These are phyloP conservation scores for Urophycis tenuis DNA, from an alignment of 2,797 vertebrate species.

Conservation along the genomic window DNA sequence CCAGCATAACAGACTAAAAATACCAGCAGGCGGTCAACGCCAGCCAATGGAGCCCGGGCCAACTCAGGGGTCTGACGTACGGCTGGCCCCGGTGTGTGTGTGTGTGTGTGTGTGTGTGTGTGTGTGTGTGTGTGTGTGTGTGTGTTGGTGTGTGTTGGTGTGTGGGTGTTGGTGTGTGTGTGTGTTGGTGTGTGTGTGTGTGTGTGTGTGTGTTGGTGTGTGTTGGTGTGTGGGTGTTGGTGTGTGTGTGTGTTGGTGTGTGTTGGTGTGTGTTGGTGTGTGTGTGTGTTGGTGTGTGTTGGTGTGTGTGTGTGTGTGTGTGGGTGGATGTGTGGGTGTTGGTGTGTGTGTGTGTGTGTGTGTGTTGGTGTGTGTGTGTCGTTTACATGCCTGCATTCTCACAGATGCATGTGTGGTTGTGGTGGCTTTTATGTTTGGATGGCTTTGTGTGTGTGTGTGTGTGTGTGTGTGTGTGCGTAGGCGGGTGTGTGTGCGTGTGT, in stretches of 20 bases:
- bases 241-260: not conserved
- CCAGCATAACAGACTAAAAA: constrained; percentile 75
- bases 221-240: constrained; percentile 11
- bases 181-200: not conserved
- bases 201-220: constrained; percentile 10
- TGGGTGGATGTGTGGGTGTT: not conserved
- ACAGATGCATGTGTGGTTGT: constrained; percentile 23
- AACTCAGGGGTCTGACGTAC: constrained; percentile 46
- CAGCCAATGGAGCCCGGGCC: constrained; percentile 57
- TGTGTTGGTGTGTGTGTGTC: constrained; percentile 8
- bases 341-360: constrained; percentile 19
- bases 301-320: not conserved
- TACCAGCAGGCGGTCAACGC: constrained; percentile 73
- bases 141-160: constrained; percentile 18
- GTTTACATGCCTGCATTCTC: not conserved
- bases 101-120: not conserved
- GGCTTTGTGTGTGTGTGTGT: not conserved
- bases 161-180: constrained; percentile 12
- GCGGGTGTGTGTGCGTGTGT: not conserved
- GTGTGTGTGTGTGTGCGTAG: constrained; percentile 12
- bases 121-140: not conserved
- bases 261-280: constrained; percentile 21
- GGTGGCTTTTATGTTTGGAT: constrained; percentile 8
- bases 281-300: not conserved
- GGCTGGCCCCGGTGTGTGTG: no score